phyloP scores from a whole-genome alignment of 2,797 vertebrate genomes.

The Gobio occitaniae region DNA sequence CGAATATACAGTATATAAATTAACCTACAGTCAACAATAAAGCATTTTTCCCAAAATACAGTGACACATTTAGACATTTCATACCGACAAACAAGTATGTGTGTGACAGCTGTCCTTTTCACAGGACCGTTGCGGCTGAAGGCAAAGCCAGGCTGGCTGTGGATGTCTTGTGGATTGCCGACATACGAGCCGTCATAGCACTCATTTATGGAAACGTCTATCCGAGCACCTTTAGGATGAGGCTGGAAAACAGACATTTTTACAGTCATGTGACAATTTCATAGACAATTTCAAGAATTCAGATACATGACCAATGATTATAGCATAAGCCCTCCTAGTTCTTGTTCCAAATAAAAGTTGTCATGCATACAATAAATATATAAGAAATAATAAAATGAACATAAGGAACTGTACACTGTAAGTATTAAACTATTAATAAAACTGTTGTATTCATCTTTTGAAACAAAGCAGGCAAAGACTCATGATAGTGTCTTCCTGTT shows the following conservation, averaged over 20 bases:
- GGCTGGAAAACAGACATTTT: conserved; percentile 77
- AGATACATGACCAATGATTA: neutral
- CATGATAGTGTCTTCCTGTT: neutral
- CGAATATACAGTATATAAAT: neutral
- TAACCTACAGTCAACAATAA: neutral
- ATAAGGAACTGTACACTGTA: neutral
- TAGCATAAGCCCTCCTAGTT: neutral
- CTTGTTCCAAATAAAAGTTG: neutral
- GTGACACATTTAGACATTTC: neutral
- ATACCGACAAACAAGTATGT: conserved; percentile 96
- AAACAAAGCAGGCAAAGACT: conserved; percentile 7
- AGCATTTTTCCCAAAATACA: neutral
- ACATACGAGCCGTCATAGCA: conserved; percentile 98
- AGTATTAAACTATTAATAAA: neutral
- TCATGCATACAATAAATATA: neutral
- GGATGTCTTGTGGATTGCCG: conserved; percentile 98
- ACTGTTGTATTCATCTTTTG: neutral
- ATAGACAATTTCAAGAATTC: too few species aligned
- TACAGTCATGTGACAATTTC: neutral
- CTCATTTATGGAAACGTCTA: conserved; percentile 99
- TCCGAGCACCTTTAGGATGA: conserved; percentile 98
- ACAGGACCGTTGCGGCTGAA: conserved; percentile 98
- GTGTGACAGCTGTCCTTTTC: conserved; percentile 96
- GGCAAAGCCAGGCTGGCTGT: conserved; percentile 97
- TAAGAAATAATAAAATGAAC: neutral